phyloP scores from a whole-genome alignment of 2,797 vertebrate species.

The Arremon brunneinucha region DNA sequence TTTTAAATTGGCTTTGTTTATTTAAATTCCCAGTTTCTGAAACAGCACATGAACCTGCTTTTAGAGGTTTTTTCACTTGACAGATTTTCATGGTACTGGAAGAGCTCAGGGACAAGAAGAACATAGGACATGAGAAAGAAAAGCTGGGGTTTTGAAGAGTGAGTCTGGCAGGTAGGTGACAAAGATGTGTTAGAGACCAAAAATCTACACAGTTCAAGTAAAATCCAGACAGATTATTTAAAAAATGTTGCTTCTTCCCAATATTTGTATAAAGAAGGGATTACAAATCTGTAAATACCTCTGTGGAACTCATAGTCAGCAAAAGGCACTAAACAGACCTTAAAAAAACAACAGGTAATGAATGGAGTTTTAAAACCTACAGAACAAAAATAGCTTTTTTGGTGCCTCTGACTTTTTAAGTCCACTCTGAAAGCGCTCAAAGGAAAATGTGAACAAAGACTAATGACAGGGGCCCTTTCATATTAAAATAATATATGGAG shows the following conservation, averaged over 20 bases:
- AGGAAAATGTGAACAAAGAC: conserved; percentile 69
- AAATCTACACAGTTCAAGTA: not conserved
- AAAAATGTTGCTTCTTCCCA: conserved; percentile 48
- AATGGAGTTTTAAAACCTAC: conserved; percentile 63
- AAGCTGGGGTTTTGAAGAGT: not conserved
- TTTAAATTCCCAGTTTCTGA: conserved; percentile 15
- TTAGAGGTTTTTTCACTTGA: not conserved
- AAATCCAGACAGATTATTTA: conserved; percentile 43
- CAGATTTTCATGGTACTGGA: not conserved
- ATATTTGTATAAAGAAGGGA: conserved; percentile 62
- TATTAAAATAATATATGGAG: conserved; percentile 73
- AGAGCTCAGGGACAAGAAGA: not conserved
- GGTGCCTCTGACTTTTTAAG: conserved; percentile 48
- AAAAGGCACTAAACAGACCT: conserved; percentile 60
- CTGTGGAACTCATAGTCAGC: conserved; percentile 62
- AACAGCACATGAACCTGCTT: not conserved
- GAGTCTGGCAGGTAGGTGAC: not conserved
- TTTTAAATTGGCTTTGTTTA: conserved; percentile 19
- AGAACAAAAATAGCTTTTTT: conserved; percentile 67
- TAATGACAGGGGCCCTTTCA: conserved; percentile 73
- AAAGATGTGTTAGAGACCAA: not conserved
- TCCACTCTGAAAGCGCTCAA: conserved; percentile 62
- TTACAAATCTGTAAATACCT: conserved; percentile 62
- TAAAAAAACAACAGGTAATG: conserved; percentile 71
- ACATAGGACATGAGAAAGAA: not conserved